Percentiles rank a stretch among this genome's conserved stretches.
Conservation (phyloP, 2,888 invertebrate genomes). For the Campoplex capitator region DNA sequence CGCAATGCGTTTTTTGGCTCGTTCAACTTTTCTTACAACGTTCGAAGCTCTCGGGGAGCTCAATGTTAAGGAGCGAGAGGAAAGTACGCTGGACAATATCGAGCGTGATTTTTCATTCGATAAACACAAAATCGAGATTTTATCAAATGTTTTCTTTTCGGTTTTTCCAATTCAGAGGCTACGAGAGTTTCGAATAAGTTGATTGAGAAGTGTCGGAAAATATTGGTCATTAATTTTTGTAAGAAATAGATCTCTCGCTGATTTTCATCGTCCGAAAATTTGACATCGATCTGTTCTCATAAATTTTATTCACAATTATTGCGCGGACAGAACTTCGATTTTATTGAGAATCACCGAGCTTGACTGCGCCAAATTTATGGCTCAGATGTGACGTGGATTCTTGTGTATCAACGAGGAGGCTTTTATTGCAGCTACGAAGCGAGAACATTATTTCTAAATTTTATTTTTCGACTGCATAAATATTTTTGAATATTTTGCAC, state of each 20-base stretch:
- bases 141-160: too few species aligned
- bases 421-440: not conserved
- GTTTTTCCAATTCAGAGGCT: too few species aligned
- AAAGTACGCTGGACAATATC: not conserved
- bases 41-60: not conserved
- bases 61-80: not conserved
- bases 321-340: not conserved
- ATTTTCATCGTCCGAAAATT: not conserved
- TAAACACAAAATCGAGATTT: not conserved
- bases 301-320: not conserved
- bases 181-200: too few species aligned
- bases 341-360: not conserved
- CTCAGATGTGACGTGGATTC: not conserved
- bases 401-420: not conserved
- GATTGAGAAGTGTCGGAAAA: too few species aligned
- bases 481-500: not conserved
- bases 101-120: not conserved
- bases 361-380: not conserved
- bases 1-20: constrained; percentile 34
- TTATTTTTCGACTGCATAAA: not conserved
- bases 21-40: constrained; percentile 28
- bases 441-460: not conserved
- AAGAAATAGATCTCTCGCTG: not conserved
- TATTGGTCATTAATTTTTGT: not conserved
- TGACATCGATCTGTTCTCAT: not conserved